Base-by-base conservation (phyloP, 2,797 vertebrate species). In the Vultur gryphus region DNA sequence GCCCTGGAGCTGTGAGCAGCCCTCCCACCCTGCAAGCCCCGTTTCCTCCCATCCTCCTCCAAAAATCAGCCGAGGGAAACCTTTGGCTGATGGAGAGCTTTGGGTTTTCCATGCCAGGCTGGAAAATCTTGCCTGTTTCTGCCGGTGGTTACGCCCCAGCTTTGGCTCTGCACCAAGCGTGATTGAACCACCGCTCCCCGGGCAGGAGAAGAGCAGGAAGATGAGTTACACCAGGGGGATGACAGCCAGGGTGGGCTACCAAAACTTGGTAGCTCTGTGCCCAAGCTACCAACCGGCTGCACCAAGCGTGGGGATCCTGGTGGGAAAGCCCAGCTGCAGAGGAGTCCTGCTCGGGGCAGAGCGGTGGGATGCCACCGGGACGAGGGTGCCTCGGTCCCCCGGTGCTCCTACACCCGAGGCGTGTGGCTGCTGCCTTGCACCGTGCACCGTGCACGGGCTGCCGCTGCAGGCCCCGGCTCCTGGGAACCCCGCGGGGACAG, bases 401-500 rank as follows among this genome's bases (percentile, higher is more conserved):
- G 13, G 17, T 20, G 73, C 58, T 76, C 21, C 44, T 49, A 5
- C 7, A 4, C 28, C 44, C 5, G 1, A 24, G n/a, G 43, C 4
- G 6, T 2, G 8, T 17, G 54, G 54, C 20, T 35, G 35, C 44
- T 35, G 2, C 3, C 0, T 44, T 13, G 29, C 16, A 16, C 55
- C 6, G 10, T 46, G 72, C 33, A 23, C 55, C 2, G 1, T 20
- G 44, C 20, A 5, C 0, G 1, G 55, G 79, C 20, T 70, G 21
- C 57, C 1, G 4, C 66, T 16, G 66, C 20, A 31, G 66, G 10
- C 19, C 18, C 12, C 0, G 2, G 58, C 6, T 3, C 18, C 41
- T 28, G 39, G 49, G 61, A 43, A 21, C 17, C 11, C 26, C 0
- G 0, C 0, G 10, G 46, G 72, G 44, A 44, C 10, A 5, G 46